Percentiles rank a stretch among this genome's conserved stretches.
Conservation (phyloP, 2,113 vertebrate species). For the Eulacestoma nigropectus region DNA sequence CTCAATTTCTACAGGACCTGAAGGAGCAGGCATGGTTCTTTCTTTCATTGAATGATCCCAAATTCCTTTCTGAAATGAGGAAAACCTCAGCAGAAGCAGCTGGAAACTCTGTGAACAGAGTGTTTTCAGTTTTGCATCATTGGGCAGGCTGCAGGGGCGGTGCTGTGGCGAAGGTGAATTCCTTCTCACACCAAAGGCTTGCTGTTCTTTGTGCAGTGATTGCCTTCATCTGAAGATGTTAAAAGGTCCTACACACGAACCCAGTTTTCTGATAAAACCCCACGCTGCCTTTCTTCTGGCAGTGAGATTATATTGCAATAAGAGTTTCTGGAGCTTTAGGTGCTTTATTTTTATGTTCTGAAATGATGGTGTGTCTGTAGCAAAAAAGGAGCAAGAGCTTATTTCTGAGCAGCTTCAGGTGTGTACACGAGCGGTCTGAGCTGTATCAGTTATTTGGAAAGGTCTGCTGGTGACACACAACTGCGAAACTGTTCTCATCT, state of each 20-base stretch:
- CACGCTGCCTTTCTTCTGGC: not conserved
- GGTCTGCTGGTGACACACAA: not conserved
- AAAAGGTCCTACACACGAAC: not conserved
- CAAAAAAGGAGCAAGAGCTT: not conserved
- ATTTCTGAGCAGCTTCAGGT: conserved; percentile 18
- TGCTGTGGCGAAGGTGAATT: not conserved
- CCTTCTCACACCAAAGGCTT: not conserved
- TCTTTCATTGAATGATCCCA: not conserved
- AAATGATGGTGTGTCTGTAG: not conserved
- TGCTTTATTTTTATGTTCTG: not conserved
- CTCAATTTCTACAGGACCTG: not conserved
- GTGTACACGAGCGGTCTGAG: not conserved
- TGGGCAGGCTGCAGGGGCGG: not conserved
- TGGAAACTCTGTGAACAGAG: not conserved
- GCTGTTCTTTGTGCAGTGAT: not conserved
- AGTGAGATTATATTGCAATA: conserved; percentile 22
- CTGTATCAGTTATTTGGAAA: conserved; percentile 16
- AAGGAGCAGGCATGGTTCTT: not conserved
- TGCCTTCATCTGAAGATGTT: not conserved
- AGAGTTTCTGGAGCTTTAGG: not conserved
- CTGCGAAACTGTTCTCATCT: not conserved
- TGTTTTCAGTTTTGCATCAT: not conserved
- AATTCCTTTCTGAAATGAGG: not conserved
- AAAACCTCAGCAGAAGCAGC: not conserved
- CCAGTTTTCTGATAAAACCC: not conserved